Base-by-base conservation (phyloP, 2,888 invertebrate genomes). In the Lathronympha strigana region DNA sequence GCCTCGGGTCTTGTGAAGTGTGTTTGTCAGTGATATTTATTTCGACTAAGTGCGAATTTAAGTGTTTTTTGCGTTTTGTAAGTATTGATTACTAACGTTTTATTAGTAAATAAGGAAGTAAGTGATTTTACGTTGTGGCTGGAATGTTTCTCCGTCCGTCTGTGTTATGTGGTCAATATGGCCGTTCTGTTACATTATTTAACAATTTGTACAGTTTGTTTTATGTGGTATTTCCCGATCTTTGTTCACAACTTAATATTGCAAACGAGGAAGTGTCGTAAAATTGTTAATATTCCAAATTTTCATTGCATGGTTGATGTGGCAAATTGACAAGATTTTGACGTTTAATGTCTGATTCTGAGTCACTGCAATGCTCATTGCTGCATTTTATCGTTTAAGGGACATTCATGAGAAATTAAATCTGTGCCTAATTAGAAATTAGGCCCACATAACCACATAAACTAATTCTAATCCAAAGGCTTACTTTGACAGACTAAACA, bases 311-410 rank as follows among this genome's bases (percentile, higher is more conserved):
- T 63, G 49, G 87, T 89, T 88, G 89, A 90, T 90, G 90, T 90
- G 90, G 90, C 90, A 90, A 83, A 82, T 79, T 89, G 90, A 90
- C 88, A 90, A n/a, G 83, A 78, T 80, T 87, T 90, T 90, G 90
- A 90, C 90, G 80, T 90, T 87, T 87, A 75, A 76, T 80, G 82
- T 83, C 87, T 90, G 90, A 90, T 79, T 90, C 90, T 66, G 66
- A 76, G 73, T 67, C 58, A 66, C 53, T 68, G 62, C 60, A 66
- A 21, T 60, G 45, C 57, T 50, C 47, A 61, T 38, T 63, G 31
- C 63, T 67, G 64, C 67, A 71, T 72, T 72, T 73, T 72, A 69
- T 68, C 67, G 70, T 73, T 72, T 76, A 74, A 70, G 71, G 69
- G 68, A 67, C 72, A 31, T 6, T 36, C 5, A n/a, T n/a, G n/a